phyloP scores from a whole-genome alignment of 2,888 invertebrate species.

The Synanthedon formicaeformis region DNA sequence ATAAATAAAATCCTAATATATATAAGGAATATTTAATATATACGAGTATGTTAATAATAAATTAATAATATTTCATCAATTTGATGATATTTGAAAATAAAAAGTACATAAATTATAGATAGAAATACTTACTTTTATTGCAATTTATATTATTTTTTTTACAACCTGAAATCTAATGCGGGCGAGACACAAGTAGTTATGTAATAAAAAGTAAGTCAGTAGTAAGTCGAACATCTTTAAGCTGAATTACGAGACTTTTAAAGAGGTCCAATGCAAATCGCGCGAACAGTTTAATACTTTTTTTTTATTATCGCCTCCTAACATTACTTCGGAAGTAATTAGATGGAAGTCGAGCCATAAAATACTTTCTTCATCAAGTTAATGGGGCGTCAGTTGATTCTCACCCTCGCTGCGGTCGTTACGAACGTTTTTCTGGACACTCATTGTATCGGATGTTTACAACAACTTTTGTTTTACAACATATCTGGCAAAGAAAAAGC shows the following conservation, averaged over 20 bases:
- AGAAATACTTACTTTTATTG: too few species aligned
- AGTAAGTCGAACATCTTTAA: too few species aligned
- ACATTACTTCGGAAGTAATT: conserved; percentile 26
- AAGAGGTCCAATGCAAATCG: conserved; percentile 1
- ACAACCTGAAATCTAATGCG: too few species aligned
- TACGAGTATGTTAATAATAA: too few species aligned
- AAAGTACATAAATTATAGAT: too few species aligned
- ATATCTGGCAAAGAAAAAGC: not conserved
- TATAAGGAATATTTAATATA: too few species aligned
- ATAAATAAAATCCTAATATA: too few species aligned
- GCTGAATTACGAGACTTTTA: not conserved
- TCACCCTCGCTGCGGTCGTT: conserved; percentile 17
- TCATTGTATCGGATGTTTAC: conserved; percentile 15
- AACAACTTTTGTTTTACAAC: not conserved
- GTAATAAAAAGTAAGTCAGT: too few species aligned
- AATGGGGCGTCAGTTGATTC: conserved; percentile 36
- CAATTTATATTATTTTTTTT: too few species aligned
- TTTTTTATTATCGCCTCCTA: conserved; percentile 7
- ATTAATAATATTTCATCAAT: too few species aligned
- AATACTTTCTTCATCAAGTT: conserved; percentile 49
- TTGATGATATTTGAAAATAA: too few species aligned
- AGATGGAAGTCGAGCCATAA: conserved; percentile 22
- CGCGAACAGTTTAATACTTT: not conserved
- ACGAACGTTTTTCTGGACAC: conserved; percentile 25
- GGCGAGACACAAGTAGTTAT: too few species aligned